Base-by-base conservation (phyloP, 2,113 vertebrate species). In the Sorex araneus region DNA sequence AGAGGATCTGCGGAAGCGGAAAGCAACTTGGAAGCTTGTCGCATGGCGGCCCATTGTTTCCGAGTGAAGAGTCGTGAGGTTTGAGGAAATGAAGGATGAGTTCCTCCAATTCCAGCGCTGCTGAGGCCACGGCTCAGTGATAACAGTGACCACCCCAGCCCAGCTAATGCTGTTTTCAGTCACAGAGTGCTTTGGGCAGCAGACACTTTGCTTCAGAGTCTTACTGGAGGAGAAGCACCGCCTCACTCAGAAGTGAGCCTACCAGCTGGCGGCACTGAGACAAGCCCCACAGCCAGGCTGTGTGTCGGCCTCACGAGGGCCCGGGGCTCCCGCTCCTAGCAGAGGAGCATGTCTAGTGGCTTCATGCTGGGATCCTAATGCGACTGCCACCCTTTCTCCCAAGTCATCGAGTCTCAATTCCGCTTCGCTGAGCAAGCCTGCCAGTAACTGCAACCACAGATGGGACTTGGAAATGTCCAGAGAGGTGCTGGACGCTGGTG, bases 171-270 rank as follows among this genome's bases (percentile, higher is more conserved):
- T 75, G n/a, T 76, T 75, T 45, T 50, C 64, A 79, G 27, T 75
- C n/a, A 36, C 1, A 66, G 40, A 36, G 34, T 89, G 45, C 4
- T 23, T 84, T 95, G 60, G 67, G 60, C 73, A 74, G 54, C 80
- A 79, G 13, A 40, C 36, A 23, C 15, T 80, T 63, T 84, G 50
- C 80, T 74, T 66, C 80, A 85, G 69, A n/a, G n/a, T 82, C 21
- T 93, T 79, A 36, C 57, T 27, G 28, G 80, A 82, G 70, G 67
- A 83, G 66, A n/a, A 32, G 57, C 40, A 76, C 78, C 70, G 78
- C 16, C 27, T 4, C 76, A 2, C 32, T 16, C 77, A 47, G 36
- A 47, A 90, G 47, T 79, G 73, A 67, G 32, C 71, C 15, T 28
- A 3, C n/a, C 66, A 57, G 13, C 54, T 23, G 4, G n/a, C 2